These are phyloP conservation scores for Acrobasis consociella DNA, from an alignment of 2,888 invertebrate genomes.

Conservation along the genomic window DNA sequence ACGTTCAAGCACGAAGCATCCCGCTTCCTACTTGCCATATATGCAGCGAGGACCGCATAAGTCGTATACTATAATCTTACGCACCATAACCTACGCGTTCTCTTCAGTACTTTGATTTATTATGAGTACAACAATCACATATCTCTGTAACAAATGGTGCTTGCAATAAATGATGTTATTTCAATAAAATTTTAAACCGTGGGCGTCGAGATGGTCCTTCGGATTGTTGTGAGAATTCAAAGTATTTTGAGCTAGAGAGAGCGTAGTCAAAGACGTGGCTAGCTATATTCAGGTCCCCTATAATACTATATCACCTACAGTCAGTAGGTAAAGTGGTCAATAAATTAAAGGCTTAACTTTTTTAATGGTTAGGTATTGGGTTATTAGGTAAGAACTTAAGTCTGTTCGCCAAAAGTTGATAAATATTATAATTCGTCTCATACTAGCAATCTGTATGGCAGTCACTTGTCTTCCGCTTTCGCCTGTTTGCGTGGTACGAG, in stretches of 20 bases:
- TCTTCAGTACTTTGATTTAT: slow-evolving; percentile 34
- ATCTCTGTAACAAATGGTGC: slow-evolving; percentile 34
- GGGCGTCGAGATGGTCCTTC: slow-evolving; percentile 36
- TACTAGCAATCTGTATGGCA: too few species aligned
- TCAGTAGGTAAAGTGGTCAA: neutral
- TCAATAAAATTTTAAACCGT: slow-evolving; percentile 39
- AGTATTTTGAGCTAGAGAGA: slow-evolving; percentile 27
- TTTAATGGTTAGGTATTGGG: too few species aligned
- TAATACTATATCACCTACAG: slow-evolving; percentile 4
- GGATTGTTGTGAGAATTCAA: slow-evolving; percentile 35
- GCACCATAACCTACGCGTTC: slow-evolving; percentile 38
- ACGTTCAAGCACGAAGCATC: slow-evolving; percentile 46
- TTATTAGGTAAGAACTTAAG: too few species aligned
- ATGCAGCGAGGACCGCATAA: slow-evolving; percentile 56
- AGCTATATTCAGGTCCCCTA: slow-evolving; percentile 18
- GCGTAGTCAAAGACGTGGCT: slow-evolving; percentile 5
- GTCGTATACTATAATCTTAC: slow-evolving; percentile 38
- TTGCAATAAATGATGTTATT: slow-evolving; percentile 26
- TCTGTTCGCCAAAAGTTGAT: too few species aligned
- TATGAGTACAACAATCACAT: slow-evolving; percentile 34
- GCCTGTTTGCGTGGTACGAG: too few species aligned
- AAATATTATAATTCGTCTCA: too few species aligned
- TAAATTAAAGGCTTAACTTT: too few species aligned
- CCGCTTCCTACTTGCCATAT: slow-evolving; percentile 72
- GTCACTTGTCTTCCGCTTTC: too few species aligned